Evolutionary conservation across 2,888 invertebrate species (phyloP), one percentile per base, ranked within the genome.

Genomic region (Chalcis sispes): DNA sequence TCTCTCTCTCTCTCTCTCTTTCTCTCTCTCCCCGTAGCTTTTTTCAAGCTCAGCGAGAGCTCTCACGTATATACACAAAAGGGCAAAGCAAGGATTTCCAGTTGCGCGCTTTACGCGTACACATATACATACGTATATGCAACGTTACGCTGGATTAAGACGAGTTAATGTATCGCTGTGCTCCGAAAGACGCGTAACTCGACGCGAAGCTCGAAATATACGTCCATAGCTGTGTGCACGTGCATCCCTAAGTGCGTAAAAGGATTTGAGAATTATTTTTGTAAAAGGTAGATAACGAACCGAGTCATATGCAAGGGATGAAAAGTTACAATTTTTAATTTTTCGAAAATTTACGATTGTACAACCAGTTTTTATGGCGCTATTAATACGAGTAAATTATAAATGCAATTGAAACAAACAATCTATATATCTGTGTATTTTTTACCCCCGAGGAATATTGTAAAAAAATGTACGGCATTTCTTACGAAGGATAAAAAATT

Each of bases 231-330:
- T 54, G 23, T 54, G 54, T 27, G 32, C 15, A 23, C 36, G 23
- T 27, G 58, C 27, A 5, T 8, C 7, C 3, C n/a, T n/a, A n/a
- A n/a, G n/a, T 3, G 40, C 54, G 23, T 73, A 73, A 73, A 59
- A 66, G 59, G 73, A 73, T 66, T 59, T 50, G 15, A 23, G 59
- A 56, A 61, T 73, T 58, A 73, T 73, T 66, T 67, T 66, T 36
- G 23, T 42, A 36, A 54, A n/a, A 56, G 32, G 18, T 4, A 48
- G 32, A 10, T 8, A 20, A n/a, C n/a, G n/a, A 23, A 36, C 20
- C n/a, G 52, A 20, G 52, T 18, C n/a, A 13, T n/a, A n/a, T 15
- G 25, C 8, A 32, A 32, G 32, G 32, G 32, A 8, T 32, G 32
- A 32, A 8, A 32, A 32, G 8, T 32, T 32, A 32, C 32, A n/a